Percentiles rank a stretch among this genome's conserved stretches.
phyloP scores from a whole-genome alignment of 2,888 invertebrate genomes.

The Tolmerus cingulatus region DNA sequence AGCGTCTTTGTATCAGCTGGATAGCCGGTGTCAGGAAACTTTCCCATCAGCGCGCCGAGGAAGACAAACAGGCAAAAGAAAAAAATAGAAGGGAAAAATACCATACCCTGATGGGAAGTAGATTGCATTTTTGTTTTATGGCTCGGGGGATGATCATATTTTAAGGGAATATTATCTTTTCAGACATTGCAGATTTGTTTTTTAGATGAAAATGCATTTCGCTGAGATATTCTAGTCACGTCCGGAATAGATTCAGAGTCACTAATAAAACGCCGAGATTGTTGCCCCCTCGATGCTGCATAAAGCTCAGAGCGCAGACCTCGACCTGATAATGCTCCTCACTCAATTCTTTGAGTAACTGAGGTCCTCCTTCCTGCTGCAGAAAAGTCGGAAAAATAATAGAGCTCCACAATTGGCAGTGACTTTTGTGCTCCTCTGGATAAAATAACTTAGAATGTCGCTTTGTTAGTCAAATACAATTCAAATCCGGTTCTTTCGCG shows the following conservation, averaged over 20 bases:
- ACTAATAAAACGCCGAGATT: conserved; percentile 29
- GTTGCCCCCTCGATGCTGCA: background rate
- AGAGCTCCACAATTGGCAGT: background rate
- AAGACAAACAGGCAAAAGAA: background rate
- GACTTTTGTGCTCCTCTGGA: background rate
- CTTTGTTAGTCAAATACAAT: background rate
- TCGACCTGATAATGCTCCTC: background rate
- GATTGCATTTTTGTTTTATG: conserved; percentile 41
- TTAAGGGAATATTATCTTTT: conserved; percentile 38
- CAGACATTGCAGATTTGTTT: conserved; percentile 37
- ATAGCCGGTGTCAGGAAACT: conserved; percentile 29
- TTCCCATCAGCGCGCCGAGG: conserved; percentile 14
- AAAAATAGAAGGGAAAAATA: background rate
- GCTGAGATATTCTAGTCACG: conserved; percentile 32
- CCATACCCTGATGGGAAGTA: conserved; percentile 22
- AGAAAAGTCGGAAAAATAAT: background rate
- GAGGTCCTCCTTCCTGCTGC: background rate
- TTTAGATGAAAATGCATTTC: conserved; percentile 28
- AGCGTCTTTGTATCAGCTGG: conserved; percentile 24
- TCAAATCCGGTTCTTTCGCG: background rate
- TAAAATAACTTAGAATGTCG: background rate
- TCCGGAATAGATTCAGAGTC: conserved; percentile 20
- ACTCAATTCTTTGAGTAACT: background rate
- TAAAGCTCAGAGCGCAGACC: background rate
- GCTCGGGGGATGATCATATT: conserved; percentile 40